A percentile compares a stretch with the other conserved stretches of the same genome.
These are phyloP conservation scores for Pocota personata DNA, from an alignment of 2,888 invertebrate genomes.

Conservation along the genomic window DNA sequence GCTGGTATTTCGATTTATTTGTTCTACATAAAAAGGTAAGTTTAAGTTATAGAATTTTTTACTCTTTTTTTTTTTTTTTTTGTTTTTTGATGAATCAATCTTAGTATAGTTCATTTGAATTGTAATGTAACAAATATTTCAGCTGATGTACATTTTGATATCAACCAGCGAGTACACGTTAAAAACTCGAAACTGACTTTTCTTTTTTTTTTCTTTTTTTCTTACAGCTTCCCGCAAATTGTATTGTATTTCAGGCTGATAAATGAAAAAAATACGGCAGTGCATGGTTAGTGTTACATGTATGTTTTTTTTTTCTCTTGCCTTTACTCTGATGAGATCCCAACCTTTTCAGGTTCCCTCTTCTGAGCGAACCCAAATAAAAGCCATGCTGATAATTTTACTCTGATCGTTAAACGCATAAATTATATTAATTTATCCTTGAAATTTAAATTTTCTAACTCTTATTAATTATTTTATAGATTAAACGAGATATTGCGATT, in stretches of 20 bases:
- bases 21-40: too few relatives aligned
- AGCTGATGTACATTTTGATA: slow-evolving; percentile 16
- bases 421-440: background rate
- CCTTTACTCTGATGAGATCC: slow-evolving; percentile 2
- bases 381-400: slow-evolving; percentile 64
- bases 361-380: slow-evolving; percentile 75
- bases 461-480: background rate
- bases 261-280: accelerated
- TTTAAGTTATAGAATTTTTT: too few relatives aligned
- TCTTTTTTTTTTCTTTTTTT: background rate
- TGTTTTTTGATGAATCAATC: slow-evolving; percentile 46
- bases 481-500: background rate
- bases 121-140: slow-evolving; percentile 55
- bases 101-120: slow-evolving; percentile 72
- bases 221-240: background rate
- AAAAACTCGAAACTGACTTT: background rate
- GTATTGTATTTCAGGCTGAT: too few relatives aligned
- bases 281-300: background rate
- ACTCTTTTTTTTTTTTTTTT: too few relatives aligned
- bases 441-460: background rate
- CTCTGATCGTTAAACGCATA: slow-evolving; percentile 8
- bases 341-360: slow-evolving; percentile 74
- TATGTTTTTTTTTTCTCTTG: background rate
- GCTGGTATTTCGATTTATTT: too few relatives aligned
- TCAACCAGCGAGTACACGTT: background rate